Conservation (phyloP, 2,888 invertebrate species). For the Acleris cristana region DNA sequence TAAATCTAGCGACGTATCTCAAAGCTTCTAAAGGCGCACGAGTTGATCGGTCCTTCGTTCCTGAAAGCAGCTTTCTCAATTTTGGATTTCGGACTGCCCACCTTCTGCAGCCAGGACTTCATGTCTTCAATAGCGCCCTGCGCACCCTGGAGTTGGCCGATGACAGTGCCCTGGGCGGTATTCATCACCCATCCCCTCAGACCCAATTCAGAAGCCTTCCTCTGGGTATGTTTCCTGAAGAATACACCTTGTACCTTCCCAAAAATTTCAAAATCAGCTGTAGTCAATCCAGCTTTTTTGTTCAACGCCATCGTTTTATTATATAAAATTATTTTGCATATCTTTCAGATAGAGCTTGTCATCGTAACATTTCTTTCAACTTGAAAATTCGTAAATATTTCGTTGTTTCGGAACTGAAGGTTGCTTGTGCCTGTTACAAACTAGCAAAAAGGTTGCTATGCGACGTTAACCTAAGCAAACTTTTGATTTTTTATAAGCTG, state of each 20-base stretch:
- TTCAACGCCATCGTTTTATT: constrained; percentile 49
- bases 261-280: constrained; percentile 83
- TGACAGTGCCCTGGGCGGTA: constrained; percentile 87
- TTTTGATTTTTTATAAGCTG: too few species aligned
- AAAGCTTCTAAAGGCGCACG: constrained; percentile 72
- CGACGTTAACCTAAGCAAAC: constrained; percentile 33
- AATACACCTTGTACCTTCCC: constrained; percentile 85
- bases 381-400: constrained; percentile 40
- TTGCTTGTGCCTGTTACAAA: constrained; percentile 39
- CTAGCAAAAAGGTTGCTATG: constrained; percentile 50
- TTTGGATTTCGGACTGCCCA: constrained; percentile 87
- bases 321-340: constrained; percentile 12
- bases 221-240: constrained; percentile 86
- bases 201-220: constrained; percentile 84
- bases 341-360: constrained; percentile 38
- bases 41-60: constrained; percentile 83
- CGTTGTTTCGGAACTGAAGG: constrained; percentile 54
- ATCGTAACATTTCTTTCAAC: constrained; percentile 26
- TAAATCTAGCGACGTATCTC: constrained; percentile 65
- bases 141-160: constrained; percentile 87
- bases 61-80: constrained; percentile 87
- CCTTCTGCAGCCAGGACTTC: constrained; percentile 82
- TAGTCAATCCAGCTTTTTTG: constrained; percentile 53
- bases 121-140: constrained; percentile 83
- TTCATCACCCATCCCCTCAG: constrained; percentile 91